A percentile compares a stretch with the other conserved stretches of the same genome.
Conservation (phyloP, 1,140 invertebrate species). For the Zaprionus kolodkinae region DNA sequence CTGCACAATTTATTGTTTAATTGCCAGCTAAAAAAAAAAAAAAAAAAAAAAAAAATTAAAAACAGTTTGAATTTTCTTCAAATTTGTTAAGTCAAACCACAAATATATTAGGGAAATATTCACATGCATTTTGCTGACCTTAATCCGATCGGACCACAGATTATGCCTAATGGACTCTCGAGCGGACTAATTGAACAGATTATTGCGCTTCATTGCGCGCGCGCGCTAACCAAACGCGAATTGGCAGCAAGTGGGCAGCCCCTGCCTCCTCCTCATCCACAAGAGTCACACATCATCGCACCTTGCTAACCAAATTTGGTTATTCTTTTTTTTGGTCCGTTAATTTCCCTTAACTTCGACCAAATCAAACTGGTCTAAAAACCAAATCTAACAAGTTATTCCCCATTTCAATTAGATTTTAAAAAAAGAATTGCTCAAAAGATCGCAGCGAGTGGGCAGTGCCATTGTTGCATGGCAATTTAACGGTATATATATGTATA, state of each 20-base stretch:
- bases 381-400: conserved; percentile 28
- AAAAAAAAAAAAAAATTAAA: background rate
- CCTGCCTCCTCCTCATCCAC: background rate
- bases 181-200: conserved; percentile 70
- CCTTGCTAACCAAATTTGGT: conserved; percentile 4
- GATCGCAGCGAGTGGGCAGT: conserved; percentile 12
- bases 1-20: conserved; percentile 54
- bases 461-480: conserved; percentile 8
- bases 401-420: conserved; percentile 12
- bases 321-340: background rate
- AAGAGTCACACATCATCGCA: background rate
- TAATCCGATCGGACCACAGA: conserved; percentile 56
- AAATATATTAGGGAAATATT: conserved; percentile 64
- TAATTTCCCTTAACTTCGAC: background rate
- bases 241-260: conserved; percentile 44
- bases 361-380: background rate
- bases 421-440: background rate
- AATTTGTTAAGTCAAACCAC: conserved; percentile 48
- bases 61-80: conserved; percentile 42
- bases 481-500: background rate
- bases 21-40: conserved; percentile 28
- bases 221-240: conserved; percentile 17
- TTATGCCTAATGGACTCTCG: conserved; percentile 33
- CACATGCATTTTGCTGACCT: conserved; percentile 58
- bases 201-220: conserved; percentile 66